Evolutionary conservation across 2,797 vertebrate genomes (phyloP).

Genomic region (Diglossa cyanea): DNA sequence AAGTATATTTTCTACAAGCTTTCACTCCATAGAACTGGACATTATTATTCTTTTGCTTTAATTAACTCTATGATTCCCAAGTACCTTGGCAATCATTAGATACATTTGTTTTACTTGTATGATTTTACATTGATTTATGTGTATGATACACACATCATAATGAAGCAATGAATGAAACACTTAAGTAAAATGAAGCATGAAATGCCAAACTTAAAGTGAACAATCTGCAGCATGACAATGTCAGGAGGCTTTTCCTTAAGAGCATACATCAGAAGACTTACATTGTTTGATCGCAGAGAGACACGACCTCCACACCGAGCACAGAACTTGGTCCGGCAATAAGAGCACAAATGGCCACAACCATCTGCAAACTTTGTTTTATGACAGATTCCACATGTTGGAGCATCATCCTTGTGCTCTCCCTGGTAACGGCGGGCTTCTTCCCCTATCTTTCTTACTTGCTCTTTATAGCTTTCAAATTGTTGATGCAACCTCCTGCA

Average conservation of each 20-base stretch:
- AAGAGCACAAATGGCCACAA: conserved; percentile 96
- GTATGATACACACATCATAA: background rate
- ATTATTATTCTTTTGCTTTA: background rate
- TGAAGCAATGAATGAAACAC: background rate
- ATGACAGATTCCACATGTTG: conserved; percentile 96
- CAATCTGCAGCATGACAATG: background rate
- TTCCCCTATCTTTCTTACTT: conserved; percentile 94
- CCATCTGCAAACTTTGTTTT: conserved; percentile 99
- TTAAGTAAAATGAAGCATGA: background rate
- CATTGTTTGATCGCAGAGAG: conserved; percentile 96
- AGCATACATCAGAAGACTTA: conserved; percentile 76
- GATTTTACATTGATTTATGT: background rate
- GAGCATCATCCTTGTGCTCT: conserved; percentile 95
- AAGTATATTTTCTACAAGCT: background rate
- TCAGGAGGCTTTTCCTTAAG: background rate
- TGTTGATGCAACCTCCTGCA: conserved; percentile 96
- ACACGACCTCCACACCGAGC: conserved; percentile 96
- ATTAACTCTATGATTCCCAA: background rate
- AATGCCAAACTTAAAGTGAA: background rate
- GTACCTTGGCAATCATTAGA: background rate
- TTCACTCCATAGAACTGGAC: background rate
- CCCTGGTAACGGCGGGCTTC: conserved; percentile 91
- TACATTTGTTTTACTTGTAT: background rate
- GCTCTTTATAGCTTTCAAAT: conserved; percentile 99
- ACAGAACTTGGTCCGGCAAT: conserved; percentile 98